Base-by-base conservation (phyloP, 2,888 invertebrate species). In the Corbicula japonica region DNA sequence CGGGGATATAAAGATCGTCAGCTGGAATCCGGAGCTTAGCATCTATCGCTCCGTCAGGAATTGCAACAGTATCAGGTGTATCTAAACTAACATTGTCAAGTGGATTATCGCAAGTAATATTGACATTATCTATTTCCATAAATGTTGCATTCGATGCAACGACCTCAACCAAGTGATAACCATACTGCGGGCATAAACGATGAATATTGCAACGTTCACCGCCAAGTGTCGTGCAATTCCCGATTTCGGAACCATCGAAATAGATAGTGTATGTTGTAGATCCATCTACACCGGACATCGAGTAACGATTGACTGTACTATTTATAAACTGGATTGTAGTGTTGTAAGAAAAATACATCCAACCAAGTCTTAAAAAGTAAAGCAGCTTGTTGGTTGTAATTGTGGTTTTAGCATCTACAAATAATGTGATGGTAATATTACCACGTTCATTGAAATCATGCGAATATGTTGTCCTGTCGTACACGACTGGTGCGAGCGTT, bases 71-170 rank as follows among this genome's bases (percentile, higher is more conserved):
- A n/a, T 23, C 21, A 1, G 73, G 68, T 10, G 68, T 50, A 35
- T 71, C 76, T 4, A 52, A 30, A 8, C 54, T 62, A 15, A 83
- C 28, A 21, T 70, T 62, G 0, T 66, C 58, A n/a, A 83, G 76
- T 15, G 83, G 83, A 38, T 83, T 83, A 30, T 83, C 83, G 72
- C 78, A 78, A 2, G 80, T 83, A 18, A 83, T 74, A 28, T 65
- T 76, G 4, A 83, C 66, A 28, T 74, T 26, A 48, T 83, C 83
- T 2, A 66, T 34, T 71, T 83, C 83, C 21, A 75, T 63, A 77
- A 83, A 83, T 15, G 79, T 76, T 12, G 74, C 76, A 26, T 83
- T 83, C 18, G 23, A 32, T 1, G 76, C 79, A 18, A 58, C 46
- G 12, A 63, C 83, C 6, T 52, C 28, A 0, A 83, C 76, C 3